phyloP scores from a whole-genome alignment of 2,888 invertebrate species.

The Phalera bucephala region DNA sequence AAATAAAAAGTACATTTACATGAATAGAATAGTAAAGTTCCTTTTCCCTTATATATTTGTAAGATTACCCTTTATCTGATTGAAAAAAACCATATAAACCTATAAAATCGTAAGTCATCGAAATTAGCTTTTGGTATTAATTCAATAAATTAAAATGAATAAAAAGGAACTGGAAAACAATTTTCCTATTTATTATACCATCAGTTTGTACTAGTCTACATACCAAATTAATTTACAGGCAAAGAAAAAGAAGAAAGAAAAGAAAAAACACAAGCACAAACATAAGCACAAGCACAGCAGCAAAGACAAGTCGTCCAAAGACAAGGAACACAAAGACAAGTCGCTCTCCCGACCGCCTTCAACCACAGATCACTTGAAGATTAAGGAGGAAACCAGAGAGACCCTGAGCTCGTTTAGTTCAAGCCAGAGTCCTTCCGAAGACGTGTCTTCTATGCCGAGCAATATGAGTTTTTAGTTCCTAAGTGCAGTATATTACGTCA shows the following conservation, averaged over 20 bases:
- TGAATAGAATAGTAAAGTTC: no score
- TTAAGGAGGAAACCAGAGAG: constrained; percentile 90
- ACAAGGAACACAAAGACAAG: constrained; percentile 76
- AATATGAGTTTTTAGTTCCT: constrained; percentile 75
- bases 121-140: no score
- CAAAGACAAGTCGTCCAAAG: constrained; percentile 60
- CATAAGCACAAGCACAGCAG: constrained; percentile 93
- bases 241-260: constrained; percentile 90
- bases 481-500: no score
- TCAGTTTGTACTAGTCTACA: no score
- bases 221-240: constrained; percentile 70
- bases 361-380: constrained; percentile 78
- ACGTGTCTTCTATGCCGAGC: constrained; percentile 66
- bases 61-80: no score
- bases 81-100: no score
- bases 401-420: constrained; percentile 90
- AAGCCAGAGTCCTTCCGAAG: constrained; percentile 87
- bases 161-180: no score
- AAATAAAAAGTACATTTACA: no score
- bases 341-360: constrained; percentile 57
- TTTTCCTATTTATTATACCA: no score
- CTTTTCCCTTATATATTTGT: no score
- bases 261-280: constrained; percentile 94
- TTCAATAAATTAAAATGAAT: no score
- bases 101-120: no score